These are phyloP conservation scores for Betta splendens DNA, from an alignment of 2,797 vertebrate genomes.

Conservation along the genomic window DNA sequence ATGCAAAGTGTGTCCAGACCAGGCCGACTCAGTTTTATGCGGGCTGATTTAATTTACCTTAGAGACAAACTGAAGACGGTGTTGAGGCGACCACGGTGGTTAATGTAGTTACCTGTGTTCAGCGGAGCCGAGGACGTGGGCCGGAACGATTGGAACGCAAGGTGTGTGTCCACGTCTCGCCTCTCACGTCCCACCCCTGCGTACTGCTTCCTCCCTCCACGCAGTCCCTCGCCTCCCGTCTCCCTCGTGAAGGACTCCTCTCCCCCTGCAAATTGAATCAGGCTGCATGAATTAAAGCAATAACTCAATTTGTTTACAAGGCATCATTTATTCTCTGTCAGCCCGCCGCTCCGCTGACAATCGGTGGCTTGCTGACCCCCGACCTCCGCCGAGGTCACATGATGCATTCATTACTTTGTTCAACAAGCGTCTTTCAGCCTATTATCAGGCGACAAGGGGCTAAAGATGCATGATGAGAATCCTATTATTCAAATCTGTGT, in stretches of 20 bases:
- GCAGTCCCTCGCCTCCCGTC: conserved; percentile 47
- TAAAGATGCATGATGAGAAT: conserved; percentile 73
- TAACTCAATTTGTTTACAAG: conserved; percentile 85
- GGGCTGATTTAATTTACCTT: conserved; percentile 70
- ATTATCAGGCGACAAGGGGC: conserved; percentile 68
- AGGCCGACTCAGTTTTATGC: conserved; percentile 64
- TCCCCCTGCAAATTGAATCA: conserved; percentile 79
- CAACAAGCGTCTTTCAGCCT: conserved; percentile 59
- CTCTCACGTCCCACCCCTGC: conserved; percentile 4
- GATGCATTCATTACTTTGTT: conserved; percentile 73
- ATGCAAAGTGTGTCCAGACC: conserved; percentile 28
- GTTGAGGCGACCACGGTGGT: conserved; percentile 62
- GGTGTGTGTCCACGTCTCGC: conserved; percentile 35
- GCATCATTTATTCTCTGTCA: conserved; percentile 83
- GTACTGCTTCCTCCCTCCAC: conserved; percentile 26
- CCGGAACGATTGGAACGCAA: conserved; percentile 46
- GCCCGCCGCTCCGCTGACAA: conserved; percentile 71
- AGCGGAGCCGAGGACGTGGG: conserved; percentile 56
- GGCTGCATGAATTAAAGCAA: conserved; percentile 84
- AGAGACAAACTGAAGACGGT: conserved; percentile 61
- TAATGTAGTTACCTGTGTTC: conserved; percentile 75
- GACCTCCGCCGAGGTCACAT: conserved; percentile 76
- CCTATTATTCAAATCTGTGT: conserved; percentile 71
- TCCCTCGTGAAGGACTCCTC: conserved; percentile 72
- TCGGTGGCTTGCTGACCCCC: conserved; percentile 66